These are phyloP conservation scores for Montipora efflorescens DNA, from an alignment of 64 coral and sea anemone species.

Conservation along the genomic window DNA sequence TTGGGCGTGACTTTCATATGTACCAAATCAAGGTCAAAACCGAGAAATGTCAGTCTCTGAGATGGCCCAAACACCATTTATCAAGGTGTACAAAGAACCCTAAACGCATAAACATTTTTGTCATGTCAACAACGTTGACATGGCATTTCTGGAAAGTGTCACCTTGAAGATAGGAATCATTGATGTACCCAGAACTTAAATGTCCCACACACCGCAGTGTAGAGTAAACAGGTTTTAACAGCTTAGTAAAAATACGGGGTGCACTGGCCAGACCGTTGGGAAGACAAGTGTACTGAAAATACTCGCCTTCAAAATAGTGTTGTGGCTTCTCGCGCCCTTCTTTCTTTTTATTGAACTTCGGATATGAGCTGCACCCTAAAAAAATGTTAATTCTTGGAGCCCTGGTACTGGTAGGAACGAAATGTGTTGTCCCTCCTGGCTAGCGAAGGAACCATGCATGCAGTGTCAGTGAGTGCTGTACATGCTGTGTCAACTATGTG, in stretches of 20 bases:
- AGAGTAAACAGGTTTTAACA: slow-evolving; percentile 29
- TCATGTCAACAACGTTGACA: slow-evolving; percentile 36
- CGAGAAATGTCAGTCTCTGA: slow-evolving; percentile 54
- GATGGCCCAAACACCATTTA: slow-evolving; percentile 62
- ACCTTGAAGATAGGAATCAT: slow-evolving; percentile 49
- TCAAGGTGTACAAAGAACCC: slow-evolving; percentile 53
- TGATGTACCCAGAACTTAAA: slow-evolving; percentile 20
- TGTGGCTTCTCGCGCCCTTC: not conserved
- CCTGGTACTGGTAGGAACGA: not conserved
- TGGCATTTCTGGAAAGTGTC: not conserved
- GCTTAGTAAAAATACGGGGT: slow-evolving; percentile 47
- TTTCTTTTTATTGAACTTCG: not conserved
- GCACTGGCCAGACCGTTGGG: slow-evolving; percentile 25
- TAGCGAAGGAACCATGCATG: not conserved
- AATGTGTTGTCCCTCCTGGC: not conserved
- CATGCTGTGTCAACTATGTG: not conserved
- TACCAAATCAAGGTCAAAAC: slow-evolving; percentile 38
- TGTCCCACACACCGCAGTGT: slow-evolving; percentile 1
- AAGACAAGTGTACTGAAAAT: slow-evolving; percentile 23
- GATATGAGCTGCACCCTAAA: not conserved
- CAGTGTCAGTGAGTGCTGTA: not conserved
- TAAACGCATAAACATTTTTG: slow-evolving; percentile 13
- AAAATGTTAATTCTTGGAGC: not conserved
- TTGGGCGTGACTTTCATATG: slow-evolving; percentile 21
- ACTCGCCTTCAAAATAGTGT: slow-evolving; percentile 20